These are phyloP conservation scores for Campoplex nolae DNA, from an alignment of 2,888 invertebrate genomes.

Conservation along the genomic window DNA sequence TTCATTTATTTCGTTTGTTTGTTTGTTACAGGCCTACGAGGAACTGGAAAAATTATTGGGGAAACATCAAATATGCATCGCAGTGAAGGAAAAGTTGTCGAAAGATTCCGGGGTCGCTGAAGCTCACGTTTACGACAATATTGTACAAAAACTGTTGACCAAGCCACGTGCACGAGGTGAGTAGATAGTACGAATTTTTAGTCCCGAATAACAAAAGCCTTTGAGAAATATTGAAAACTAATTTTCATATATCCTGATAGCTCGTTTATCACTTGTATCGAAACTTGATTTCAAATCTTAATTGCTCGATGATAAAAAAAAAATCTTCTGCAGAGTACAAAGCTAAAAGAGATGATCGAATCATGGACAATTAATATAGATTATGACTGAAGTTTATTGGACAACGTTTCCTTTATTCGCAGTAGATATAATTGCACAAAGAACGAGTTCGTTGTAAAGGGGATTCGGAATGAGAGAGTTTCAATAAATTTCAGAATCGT, in stretches of 20 bases:
- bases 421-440: background rate
- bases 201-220: background rate
- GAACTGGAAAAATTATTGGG: constrained; percentile 95
- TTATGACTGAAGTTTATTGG: background rate
- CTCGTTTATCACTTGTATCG: background rate
- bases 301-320: background rate
- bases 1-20: constrained; percentile 18
- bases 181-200: constrained; percentile 73
- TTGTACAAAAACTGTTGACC: constrained; percentile 93
- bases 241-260: background rate
- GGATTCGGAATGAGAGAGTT: background rate
- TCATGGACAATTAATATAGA: background rate
- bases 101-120: constrained; percentile 98
- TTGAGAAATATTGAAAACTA: background rate
- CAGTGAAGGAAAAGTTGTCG: constrained; percentile 96
- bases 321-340: background rate
- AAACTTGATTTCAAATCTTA: background rate
- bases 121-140: constrained; percentile 94
- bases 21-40: constrained; percentile 92
- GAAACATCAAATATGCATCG: constrained; percentile 95
- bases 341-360: background rate
- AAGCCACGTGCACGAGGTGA: constrained; percentile 96
- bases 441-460: background rate
- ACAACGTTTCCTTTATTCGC: background rate
- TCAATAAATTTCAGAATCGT: background rate